These are phyloP conservation scores for Horisme vitalbata DNA, from an alignment of 2,888 invertebrate species.

Conservation along the genomic window DNA sequence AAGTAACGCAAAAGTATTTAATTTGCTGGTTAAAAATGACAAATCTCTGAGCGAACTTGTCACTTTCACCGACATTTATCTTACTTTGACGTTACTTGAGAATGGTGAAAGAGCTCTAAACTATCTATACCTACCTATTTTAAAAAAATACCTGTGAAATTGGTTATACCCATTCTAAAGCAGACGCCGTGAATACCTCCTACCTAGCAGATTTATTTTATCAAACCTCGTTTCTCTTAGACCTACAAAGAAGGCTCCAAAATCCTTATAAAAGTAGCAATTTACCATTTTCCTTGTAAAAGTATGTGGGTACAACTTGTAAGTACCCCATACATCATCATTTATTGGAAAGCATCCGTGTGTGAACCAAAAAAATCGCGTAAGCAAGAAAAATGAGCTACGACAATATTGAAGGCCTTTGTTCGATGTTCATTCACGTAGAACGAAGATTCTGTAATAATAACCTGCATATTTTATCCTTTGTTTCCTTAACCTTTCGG, in stretches of 20 bases:
- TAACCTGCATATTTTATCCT: constrained; percentile 32
- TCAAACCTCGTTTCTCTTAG: neutral
- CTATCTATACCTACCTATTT: too few relatives aligned
- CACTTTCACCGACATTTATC: too few relatives aligned
- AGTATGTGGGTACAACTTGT: constrained; percentile 22
- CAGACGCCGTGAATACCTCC: too few relatives aligned
- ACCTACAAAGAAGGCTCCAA: neutral
- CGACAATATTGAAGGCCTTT: constrained; percentile 42
- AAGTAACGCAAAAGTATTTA: too few relatives aligned
- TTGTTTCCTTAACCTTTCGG: constrained; percentile 19
- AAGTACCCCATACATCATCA: constrained; percentile 30
- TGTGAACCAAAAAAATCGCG: constrained; percentile 41
- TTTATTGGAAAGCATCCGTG: constrained; percentile 37
- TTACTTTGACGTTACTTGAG: too few relatives aligned
- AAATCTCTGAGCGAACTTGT: too few relatives aligned
- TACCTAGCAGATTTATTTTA: too few relatives aligned
- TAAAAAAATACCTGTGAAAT: too few relatives aligned
- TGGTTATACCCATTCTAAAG: too few relatives aligned
- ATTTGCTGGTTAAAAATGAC: too few relatives aligned
- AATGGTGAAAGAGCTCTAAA: too few relatives aligned
- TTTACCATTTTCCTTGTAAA: constrained; percentile 16
- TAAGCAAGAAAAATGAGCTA: constrained; percentile 47
- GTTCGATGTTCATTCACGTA: constrained; percentile 40
- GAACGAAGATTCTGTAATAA: constrained; percentile 38
- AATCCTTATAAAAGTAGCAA: constrained; percentile 6